Evolutionary conservation across 2,113 vertebrate species (phyloP), one percentile per base, ranked within the genome.

Genomic region (Austrofundulus limnaeus): DNA sequence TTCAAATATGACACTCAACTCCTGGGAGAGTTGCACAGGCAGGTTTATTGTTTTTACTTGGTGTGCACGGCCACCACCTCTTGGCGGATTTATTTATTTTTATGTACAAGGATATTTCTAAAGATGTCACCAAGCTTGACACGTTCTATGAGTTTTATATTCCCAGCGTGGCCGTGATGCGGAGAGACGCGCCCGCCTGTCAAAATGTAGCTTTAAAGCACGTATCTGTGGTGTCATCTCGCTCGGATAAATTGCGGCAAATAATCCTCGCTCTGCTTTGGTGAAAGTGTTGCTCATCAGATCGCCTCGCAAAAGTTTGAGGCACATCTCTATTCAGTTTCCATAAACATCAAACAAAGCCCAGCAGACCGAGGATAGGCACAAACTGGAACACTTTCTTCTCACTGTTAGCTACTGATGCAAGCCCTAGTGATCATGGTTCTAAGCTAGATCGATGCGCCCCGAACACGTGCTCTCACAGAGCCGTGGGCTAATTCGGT

Each of bases 71-170:
- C 78, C 76, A 66, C 49, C 12, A 11, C 72, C 67, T 56, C 72
- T 47, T 23, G 2, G 15, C 68, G 78, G 80, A 77, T 85, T 85
- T 84, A 90, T 89, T 87, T 82, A 88, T 77, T 88, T n/a, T 85
- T 82, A 87, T 77, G 82, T 70, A 53, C 62, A 66, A 57, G 56
- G 43, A 59, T 72, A 59, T 68, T 66, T 87, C 83, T 84, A 72
- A 73, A 82, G 63, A 72, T 74, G 45, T 80, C 71, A 65, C 66
- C 53, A 66, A 60, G 76, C 78, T 55, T 49, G 68, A 43, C 77
- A 68, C 43, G 47, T 61, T 66, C 50, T 37, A 21, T 78, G 72
- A 59, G 38, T 62, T 77, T 77, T 77, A 75, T 49, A 58, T 82
- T 71, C 72, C 51, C 53, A 60, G 53, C 17, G 42, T 61, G 51